Evolutionary conservation across 2,797 vertebrate genomes (phyloP).

Genomic region (Catostomus latipinnis): DNA sequence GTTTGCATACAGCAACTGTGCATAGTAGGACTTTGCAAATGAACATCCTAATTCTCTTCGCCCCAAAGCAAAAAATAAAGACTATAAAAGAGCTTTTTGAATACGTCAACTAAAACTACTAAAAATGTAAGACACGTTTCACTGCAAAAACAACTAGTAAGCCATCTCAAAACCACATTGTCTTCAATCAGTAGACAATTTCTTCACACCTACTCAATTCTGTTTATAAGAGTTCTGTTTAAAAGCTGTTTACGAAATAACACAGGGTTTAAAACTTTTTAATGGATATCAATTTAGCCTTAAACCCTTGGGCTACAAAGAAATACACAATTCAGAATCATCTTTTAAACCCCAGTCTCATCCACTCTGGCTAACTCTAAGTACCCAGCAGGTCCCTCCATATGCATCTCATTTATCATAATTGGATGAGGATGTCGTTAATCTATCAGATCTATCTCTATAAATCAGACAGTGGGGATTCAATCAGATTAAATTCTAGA

Average conservation of each 20-base stretch:
- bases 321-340: too few relatives aligned
- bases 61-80: too few relatives aligned
- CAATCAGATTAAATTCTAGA: slow-evolving; percentile 20
- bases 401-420: slow-evolving; percentile 10
- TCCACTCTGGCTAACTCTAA: too few relatives aligned
- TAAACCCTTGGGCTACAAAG: neutral
- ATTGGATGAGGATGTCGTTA: slow-evolving; percentile 3
- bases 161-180: too few relatives aligned
- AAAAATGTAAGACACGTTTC: neutral
- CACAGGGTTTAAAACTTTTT: neutral
- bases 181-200: too few relatives aligned
- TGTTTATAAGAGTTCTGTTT: too few relatives aligned
- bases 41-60: neutral
- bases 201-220: too few relatives aligned
- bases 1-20: neutral
- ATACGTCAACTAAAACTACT: neutral
- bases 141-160: neutral
- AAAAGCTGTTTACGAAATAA: too few relatives aligned
- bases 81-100: neutral
- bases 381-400: neutral
- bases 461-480: neutral
- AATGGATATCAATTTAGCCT: neutral
- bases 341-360: too few relatives aligned
- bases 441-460: slow-evolving; percentile 19
- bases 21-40: neutral